Base-by-base conservation (phyloP, 2,797 vertebrate species). In the Catamblyrhynchus diadema region DNA sequence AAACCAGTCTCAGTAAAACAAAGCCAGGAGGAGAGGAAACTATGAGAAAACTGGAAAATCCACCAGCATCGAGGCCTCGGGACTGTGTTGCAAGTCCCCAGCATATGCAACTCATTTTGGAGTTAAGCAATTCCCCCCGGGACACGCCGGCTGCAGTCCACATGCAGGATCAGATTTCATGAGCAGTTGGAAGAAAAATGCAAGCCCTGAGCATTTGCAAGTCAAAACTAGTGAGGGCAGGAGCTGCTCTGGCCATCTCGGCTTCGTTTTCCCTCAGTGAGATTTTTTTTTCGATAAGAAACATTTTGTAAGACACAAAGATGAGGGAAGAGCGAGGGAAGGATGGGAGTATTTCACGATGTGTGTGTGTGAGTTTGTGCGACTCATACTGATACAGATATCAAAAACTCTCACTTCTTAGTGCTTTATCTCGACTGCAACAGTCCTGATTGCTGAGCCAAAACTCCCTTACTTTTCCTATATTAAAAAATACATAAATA, bases 101-200 rank as follows among this genome's bases (percentile, higher is more conserved):
- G 65, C 98, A 98, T 98, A 96, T 98, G 98, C 95, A 98, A 98
- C 97, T 98, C 97, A 98, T 98, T 98, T 98, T 88, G 97, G 97
- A 95, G 97, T 97, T 96, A 97, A 96, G 97, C 98, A 98, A 98
- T 97, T 98, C 97, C 94, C 98, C 97, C 96, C 79, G 33, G 97
- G 97, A 97, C 95, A 93, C 93, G 47, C 19, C 73, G 96, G 94
- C 97, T 98, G 97, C 97, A 96, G 93, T 97, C 96, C 98, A 97
- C 97, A 97, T 67, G 95, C 90, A 53, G 96, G 94, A 97, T 98
- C 98, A 57, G 91, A 95, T 98, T 98, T 98, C 98, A 98, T 96
- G 95, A 98, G 96, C 96, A 96, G 93, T 94, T 53, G 96, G 82
- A 97, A 95, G 97, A 97, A 98, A 98, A 98, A 98, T 96, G 97